Conservation (phyloP, 2,888 invertebrate species). For the Drosophila differens region DNA sequence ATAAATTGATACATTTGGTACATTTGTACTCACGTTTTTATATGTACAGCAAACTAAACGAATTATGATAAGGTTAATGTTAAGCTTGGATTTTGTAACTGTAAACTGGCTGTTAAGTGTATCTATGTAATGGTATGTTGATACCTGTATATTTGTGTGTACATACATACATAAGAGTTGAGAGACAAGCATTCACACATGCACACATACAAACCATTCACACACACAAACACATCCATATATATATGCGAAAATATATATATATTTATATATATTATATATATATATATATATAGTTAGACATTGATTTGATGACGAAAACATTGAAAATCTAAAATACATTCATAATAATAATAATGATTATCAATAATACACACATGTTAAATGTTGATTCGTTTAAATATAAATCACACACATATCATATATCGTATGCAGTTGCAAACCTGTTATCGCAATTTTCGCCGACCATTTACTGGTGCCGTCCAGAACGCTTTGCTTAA, state of each 20-base stretch:
- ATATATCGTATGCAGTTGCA: conserved; percentile 84
- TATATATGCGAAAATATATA: conserved; percentile 7
- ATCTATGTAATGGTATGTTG: neutral
- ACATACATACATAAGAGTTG: neutral
- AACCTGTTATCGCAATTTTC: conserved; percentile 99
- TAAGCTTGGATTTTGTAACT: neutral
- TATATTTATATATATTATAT: neutral
- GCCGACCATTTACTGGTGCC: conserved; percentile 99
- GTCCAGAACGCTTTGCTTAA: conserved; percentile 99
- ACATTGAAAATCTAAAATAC: conserved; percentile 34
- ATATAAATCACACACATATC: neutral
- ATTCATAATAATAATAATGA: conserved; percentile 16
- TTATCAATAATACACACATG: conserved; percentile 12
- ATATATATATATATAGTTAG: neutral
- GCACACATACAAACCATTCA: conserved; percentile 32
- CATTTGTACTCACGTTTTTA: neutral
- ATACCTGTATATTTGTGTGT: neutral
- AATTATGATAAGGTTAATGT: neutral
- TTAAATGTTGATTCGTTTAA: conserved; percentile 4
- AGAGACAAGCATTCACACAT: conserved; percentile 34
- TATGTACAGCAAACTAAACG: neutral
- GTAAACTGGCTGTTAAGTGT: neutral
- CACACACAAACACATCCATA: conserved; percentile 14
- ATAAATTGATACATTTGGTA: neutral
- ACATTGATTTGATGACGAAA: conserved; percentile 1